phyloP scores from a whole-genome alignment of 30 jellyfish, hydroid and myxozoan genomes.

The Cassiopea xamachana region DNA sequence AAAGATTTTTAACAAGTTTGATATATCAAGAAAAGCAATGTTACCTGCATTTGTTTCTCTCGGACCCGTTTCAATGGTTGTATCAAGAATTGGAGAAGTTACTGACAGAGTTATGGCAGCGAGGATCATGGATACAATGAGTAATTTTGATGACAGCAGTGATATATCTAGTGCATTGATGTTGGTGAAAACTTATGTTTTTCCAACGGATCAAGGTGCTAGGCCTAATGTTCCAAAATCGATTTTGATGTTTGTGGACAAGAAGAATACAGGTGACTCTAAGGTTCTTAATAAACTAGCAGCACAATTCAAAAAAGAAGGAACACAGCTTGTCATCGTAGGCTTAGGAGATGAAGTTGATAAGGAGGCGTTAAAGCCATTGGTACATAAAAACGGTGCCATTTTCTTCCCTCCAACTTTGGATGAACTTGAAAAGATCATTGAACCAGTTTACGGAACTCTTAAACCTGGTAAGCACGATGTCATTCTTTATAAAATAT shows the following conservation, averaged over 20 bases:
- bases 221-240: conserved; percentile 77
- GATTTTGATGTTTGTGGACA: conserved; percentile 83
- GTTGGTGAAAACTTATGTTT: conserved; percentile 69
- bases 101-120: conserved; percentile 4
- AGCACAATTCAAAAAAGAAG: conserved; percentile 67
- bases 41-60: conserved; percentile 69
- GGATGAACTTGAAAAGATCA: conserved; percentile 58
- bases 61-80: conserved; percentile 45
- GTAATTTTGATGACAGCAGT: conserved; percentile 48
- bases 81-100: conserved; percentile 50
- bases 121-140: conserved; percentile 7
- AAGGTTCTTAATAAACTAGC: conserved; percentile 70
- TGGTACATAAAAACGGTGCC: conserved; percentile 61
- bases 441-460: conserved; percentile 70
- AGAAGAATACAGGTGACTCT: conserved; percentile 46
- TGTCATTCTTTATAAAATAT: neutral
- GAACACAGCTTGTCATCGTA: conserved; percentile 75
- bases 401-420: conserved; percentile 91
- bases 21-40: conserved; percentile 22
- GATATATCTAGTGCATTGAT: conserved; percentile 66
- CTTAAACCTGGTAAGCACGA: conserved; percentile 73
- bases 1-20: conserved; percentile 29
- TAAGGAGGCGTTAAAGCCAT: conserved; percentile 32
- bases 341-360: conserved; percentile 75
- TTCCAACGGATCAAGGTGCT: conserved; percentile 83